Base-by-base conservation (phyloP, 2,888 invertebrate species). In the Argynnis bischoffii region DNA sequence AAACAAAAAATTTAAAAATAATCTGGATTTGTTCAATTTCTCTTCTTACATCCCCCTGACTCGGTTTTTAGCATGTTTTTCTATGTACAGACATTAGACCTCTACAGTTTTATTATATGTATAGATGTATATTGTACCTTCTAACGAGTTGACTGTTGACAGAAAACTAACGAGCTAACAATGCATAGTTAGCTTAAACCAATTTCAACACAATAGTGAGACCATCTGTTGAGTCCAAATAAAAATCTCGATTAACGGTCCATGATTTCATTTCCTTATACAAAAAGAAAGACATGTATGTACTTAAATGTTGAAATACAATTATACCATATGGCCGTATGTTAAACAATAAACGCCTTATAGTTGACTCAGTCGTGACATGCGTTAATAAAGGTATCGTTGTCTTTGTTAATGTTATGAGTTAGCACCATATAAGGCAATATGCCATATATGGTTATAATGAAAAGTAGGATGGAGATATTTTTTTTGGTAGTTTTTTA, bases 251-350 rank as follows among this genome's bases (percentile, higher is more conserved):
- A 81, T 77, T 77, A 73, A 64, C 70, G 76, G 77, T 81, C 81
- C 84, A 82, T 82, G 85, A 82, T 81, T 82, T 35, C 82, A 81
- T 84, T 83, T 77, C 89, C 88, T 74, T 89, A 80, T 84, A 88
- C 59, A 88, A 89, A 70, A 76, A 60, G 81, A 80, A 78, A 79
- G 77, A 53, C 76, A 78, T 78, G 75, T 76, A 11, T 41, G 79
- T 78, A 76, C 71, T 69, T 71, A 66, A 68, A 69, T 72, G 76
- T 80, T 77, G 76, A 79, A 76, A 80, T 79, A 86, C 85, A 85
- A 87, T 86, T 80, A 53, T 31, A 53, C 61, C 61, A 61, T 61
- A 61, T 61, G 61, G 61, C 18, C n/a, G 47, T 64, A 63, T 55
- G 54, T 65, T 16, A 55, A 55, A 69, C 66, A 66, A 64, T 59